A percentile compares a stretch with the other conserved stretches of the same genome.
These are phyloP conservation scores for Fistularia commersonii DNA, from an alignment of 2,797 vertebrate species.

Conservation along the genomic window DNA sequence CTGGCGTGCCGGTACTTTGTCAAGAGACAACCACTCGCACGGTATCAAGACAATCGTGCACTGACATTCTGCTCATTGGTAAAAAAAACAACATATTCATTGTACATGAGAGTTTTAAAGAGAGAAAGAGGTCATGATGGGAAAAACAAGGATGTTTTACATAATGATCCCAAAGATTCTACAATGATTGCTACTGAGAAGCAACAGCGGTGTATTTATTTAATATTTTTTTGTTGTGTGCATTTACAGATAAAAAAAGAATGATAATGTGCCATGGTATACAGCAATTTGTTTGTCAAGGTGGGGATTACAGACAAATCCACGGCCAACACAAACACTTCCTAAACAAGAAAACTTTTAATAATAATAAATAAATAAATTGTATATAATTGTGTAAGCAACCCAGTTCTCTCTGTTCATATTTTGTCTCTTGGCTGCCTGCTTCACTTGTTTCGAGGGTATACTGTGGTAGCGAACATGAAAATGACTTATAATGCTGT, in stretches of 20 bases:
- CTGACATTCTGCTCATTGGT: background rate
- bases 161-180: background rate
- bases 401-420: background rate
- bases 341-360: background rate
- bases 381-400: background rate
- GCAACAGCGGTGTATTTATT: too few relatives aligned
- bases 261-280: too few relatives aligned
- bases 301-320: background rate
- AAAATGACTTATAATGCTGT: constrained; percentile 8
- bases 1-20: constrained; percentile 54
- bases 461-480: background rate
- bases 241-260: too few relatives aligned
- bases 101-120: too few relatives aligned
- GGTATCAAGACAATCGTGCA: constrained; percentile 32
- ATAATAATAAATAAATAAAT: background rate
- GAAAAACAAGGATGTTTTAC: background rate
- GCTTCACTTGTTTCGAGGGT: background rate
- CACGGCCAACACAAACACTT: background rate
- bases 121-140: background rate
- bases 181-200: background rate
- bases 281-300: too few relatives aligned
- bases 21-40: constrained; percentile 30
- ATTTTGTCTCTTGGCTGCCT: constrained; percentile 1
- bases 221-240: too few relatives aligned
- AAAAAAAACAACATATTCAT: too few relatives aligned